Conservation (phyloP, 1,140 invertebrate species). For the Heterodera carotae region DNA sequence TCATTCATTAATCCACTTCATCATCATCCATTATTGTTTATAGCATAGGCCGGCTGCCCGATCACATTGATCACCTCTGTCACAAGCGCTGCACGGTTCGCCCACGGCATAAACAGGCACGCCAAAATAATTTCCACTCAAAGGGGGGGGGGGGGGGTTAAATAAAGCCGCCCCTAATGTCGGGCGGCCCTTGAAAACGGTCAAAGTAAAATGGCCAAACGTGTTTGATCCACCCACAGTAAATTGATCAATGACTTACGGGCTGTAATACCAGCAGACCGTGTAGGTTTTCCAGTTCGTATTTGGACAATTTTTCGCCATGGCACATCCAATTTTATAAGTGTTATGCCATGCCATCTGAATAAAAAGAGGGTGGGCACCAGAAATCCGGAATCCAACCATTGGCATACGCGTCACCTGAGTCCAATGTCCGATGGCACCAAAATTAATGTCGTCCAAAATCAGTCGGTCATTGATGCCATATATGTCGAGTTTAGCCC, state of each 20-base stretch:
- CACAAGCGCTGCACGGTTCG: neutral
- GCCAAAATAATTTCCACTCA: neutral
- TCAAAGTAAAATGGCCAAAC: too few species aligned
- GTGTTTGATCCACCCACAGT: too few species aligned
- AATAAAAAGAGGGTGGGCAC: neutral
- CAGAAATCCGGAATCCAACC: too few species aligned
- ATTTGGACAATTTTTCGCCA: constrained; percentile 4
- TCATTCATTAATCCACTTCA: too few species aligned
- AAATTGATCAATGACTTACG: too few species aligned
- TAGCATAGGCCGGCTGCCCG: neutral
- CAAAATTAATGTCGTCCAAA: neutral
- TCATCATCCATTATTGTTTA: neutral
- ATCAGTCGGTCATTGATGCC: neutral
- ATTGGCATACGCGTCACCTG: neutral
- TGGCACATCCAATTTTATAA: constrained; percentile 2
- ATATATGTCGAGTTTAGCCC: neutral
- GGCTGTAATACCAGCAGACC: constrained; percentile 3
- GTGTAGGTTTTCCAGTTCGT: constrained; percentile 20
- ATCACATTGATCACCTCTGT: neutral
- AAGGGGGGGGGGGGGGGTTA: too few species aligned
- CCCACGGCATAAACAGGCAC: neutral
- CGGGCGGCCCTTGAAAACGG: too few species aligned
- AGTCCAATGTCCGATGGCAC: neutral
- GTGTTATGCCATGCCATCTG: constrained; percentile 13
- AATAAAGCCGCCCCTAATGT: too few species aligned